Evolutionary conservation across 2,888 invertebrate genomes (phyloP).

Genomic region (Spicauda simplicius): DNA sequence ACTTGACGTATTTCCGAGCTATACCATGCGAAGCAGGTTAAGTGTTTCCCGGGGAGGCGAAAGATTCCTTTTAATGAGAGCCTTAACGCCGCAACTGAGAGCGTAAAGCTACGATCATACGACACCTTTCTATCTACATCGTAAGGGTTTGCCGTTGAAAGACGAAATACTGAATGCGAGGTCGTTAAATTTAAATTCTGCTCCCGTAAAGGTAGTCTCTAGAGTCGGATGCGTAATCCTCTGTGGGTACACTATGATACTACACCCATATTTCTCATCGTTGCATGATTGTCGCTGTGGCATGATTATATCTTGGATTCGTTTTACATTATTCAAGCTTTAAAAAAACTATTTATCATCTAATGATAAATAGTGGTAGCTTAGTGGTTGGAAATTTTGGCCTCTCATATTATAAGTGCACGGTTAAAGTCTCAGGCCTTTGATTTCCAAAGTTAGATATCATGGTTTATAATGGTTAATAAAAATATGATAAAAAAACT

Average conservation of each 20-base stretch:
- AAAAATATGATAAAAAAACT: no score
- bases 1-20: conserved; percentile 9
- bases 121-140: conserved; percentile 14
- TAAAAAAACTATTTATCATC: no score
- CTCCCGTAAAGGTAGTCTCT: conserved; percentile 12
- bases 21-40: conserved; percentile 27
- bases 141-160: conserved; percentile 18
- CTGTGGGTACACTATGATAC: not conserved
- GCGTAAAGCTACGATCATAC: conserved; percentile 15
- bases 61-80: conserved; percentile 33
- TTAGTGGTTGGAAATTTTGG: no score
- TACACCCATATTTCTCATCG: no score
- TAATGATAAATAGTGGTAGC: no score
- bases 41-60: conserved; percentile 28
- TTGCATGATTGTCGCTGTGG: not conserved
- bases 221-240: conserved; percentile 17
- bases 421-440: no score
- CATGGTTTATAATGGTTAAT: no score
- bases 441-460: no score
- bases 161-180: conserved; percentile 25
- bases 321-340: not conserved
- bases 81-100: conserved; percentile 19
- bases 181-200: conserved; percentile 32
- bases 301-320: not conserved
- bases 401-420: no score